phyloP scores from a whole-genome alignment of 2,888 invertebrate genomes.

The Asteroscopus sphinx region DNA sequence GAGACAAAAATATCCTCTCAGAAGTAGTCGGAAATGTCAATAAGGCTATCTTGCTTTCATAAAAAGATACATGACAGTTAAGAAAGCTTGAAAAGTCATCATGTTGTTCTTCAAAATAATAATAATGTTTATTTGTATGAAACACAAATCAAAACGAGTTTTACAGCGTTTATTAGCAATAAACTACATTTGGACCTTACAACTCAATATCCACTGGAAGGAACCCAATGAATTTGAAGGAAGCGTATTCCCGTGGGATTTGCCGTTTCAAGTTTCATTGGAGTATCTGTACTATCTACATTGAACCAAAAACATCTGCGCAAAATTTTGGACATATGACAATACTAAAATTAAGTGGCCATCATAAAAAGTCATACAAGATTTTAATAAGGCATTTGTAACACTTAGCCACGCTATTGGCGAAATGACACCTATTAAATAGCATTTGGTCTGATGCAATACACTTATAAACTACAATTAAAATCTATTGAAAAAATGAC shows the following conservation, averaged over 20 bases:
- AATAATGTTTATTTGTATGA: not conserved
- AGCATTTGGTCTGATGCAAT: slow-evolving; percentile 28
- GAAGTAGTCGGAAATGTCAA: too few species aligned
- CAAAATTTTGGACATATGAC: slow-evolving; percentile 29
- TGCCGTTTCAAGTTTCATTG: slow-evolving; percentile 6
- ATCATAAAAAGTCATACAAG: slow-evolving; percentile 30
- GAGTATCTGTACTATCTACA: slow-evolving; percentile 4
- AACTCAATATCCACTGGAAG: slow-evolving; percentile 5
- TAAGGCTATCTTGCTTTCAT: too few species aligned
- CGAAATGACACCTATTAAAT: slow-evolving; percentile 33
- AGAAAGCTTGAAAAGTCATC: too few species aligned
- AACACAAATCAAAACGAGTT: not conserved
- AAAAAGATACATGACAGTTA: too few species aligned
- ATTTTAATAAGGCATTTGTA: slow-evolving; percentile 34
- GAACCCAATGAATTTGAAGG: slow-evolving; percentile 10
- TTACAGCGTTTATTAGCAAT: slow-evolving; percentile 7
- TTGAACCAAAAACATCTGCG: slow-evolving; percentile 25
- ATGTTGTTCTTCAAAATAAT: too few species aligned
- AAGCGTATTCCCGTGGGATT: slow-evolving; percentile 35
- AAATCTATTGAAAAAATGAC: slow-evolving; percentile 38
- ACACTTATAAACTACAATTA: slow-evolving; percentile 51
- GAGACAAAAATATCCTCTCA: too few species aligned
- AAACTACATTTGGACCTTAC: slow-evolving; percentile 14
- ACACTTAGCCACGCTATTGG: slow-evolving; percentile 27
- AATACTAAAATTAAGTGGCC: slow-evolving; percentile 39